A percentile compares a stretch with the other conserved stretches of the same genome.
These are phyloP conservation scores for Drosophila maculinotata DNA, from an alignment of 2,888 invertebrate species.

Conservation along the genomic window DNA sequence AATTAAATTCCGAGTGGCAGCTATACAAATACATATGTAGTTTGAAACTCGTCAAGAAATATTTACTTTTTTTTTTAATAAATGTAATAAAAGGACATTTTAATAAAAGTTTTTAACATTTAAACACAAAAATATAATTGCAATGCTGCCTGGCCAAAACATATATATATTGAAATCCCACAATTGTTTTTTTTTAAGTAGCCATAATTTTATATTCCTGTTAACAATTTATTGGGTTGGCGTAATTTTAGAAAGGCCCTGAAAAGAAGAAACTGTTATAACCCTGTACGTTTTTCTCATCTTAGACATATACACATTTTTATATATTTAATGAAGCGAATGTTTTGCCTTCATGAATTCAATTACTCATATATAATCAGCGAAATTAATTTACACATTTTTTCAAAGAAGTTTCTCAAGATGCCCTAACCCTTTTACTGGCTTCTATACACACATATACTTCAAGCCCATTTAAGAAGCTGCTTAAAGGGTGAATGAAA, in stretches of 20 bases:
- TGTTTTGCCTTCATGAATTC: background rate
- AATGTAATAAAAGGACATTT: no score
- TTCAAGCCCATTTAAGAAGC: slow-evolving; percentile 12
- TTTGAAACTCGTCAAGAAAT: slow-evolving; percentile 36
- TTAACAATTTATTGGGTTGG: background rate
- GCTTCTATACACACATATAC: background rate
- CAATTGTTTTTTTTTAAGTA: background rate
- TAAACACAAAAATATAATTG: slow-evolving; percentile 64
- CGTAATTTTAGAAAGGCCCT: background rate
- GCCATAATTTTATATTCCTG: background rate
- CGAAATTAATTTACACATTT: background rate
- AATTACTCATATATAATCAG: background rate
- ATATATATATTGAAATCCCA: background rate
- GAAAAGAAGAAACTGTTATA: no score
- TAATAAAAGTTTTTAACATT: slow-evolving; percentile 45
- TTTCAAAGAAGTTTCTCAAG: background rate
- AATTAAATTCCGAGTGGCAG: slow-evolving; percentile 59
- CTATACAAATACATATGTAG: slow-evolving; percentile 48
- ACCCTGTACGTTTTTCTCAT: no score
- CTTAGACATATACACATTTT: no score
- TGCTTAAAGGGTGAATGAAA: no score
- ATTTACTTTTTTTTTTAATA: slow-evolving; percentile 8
- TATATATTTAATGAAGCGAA: background rate
- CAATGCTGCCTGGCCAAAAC: slow-evolving; percentile 24
- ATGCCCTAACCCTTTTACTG: slow-evolving; percentile 6